These are phyloP conservation scores for western clawed frog (Xenopus tropicalis) DNA, from an alignment of 2,113 vertebrate species.

Conservation along the genomic window UCB_Xtro_10.0 CM004444.2:175166501-175167000, in stretches of 20 bases:
- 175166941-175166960: too few species aligned
- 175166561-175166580: background rate
- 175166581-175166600: too few species aligned
- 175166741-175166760: constrained; percentile 54
- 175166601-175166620: too few species aligned
- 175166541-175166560: background rate
- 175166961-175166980: too few species aligned
- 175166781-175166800: constrained; percentile 58
- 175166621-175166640: too few species aligned
- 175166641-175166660: too few species aligned
- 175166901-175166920: too few species aligned
- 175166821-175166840: constrained; percentile 50
- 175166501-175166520: constrained; percentile 54
- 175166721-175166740: constrained; percentile 65
- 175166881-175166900: too few species aligned
- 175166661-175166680: background rate
- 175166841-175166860: background rate
- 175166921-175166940: too few species aligned
- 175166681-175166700: too few species aligned
- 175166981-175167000: too few species aligned
- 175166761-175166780: constrained; percentile 66
- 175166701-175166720: too few species aligned
- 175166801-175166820: constrained; percentile 46
- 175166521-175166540: constrained; percentile 44
- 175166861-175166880: background rate